Evolutionary conservation across 2,888 invertebrate species (phyloP).

Genomic region (Plagodis pulveraria): DNA sequence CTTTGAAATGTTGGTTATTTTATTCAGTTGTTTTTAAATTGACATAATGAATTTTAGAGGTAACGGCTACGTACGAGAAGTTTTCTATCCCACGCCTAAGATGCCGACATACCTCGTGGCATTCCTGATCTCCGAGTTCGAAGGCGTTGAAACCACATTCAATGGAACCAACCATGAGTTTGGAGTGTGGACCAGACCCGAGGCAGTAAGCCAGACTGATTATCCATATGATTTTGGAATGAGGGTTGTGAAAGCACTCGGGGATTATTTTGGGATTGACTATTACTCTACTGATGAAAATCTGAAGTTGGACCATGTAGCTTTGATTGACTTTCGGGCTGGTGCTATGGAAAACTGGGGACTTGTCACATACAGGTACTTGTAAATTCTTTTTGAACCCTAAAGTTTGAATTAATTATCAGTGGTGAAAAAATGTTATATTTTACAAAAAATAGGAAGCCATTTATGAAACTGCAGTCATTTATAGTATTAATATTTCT

Average conservation of each 20-base stretch:
- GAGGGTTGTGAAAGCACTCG: conserved; percentile 76
- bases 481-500: no score
- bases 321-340: conserved; percentile 92
- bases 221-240: conserved; percentile 88
- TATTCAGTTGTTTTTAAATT: no score
- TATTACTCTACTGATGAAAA: conserved; percentile 83
- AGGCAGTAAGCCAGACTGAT: conserved; percentile 86
- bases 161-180: conserved; percentile 59
- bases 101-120: conserved; percentile 95
- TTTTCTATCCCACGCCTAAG: conserved; percentile 85
- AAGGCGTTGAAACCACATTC: conserved; percentile 53
- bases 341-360: conserved; percentile 98
- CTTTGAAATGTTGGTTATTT: no score
- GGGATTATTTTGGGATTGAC: conserved; percentile 84
- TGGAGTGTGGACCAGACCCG: conserved; percentile 88
- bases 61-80: conserved; percentile 86
- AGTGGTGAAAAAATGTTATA: no score
- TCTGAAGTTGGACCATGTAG: conserved; percentile 93
- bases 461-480: no score
- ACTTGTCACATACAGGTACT: conserved; percentile 90
- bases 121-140: conserved; percentile 91
- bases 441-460: no score
- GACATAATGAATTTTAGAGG: conserved; percentile 43
- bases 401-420: no score
- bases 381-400: no score